Percentiles rank a stretch among this genome's conserved stretches.
Conservation (phyloP, 2,113 vertebrate genomes). For the Pelecanoides urinatrix region DNA sequence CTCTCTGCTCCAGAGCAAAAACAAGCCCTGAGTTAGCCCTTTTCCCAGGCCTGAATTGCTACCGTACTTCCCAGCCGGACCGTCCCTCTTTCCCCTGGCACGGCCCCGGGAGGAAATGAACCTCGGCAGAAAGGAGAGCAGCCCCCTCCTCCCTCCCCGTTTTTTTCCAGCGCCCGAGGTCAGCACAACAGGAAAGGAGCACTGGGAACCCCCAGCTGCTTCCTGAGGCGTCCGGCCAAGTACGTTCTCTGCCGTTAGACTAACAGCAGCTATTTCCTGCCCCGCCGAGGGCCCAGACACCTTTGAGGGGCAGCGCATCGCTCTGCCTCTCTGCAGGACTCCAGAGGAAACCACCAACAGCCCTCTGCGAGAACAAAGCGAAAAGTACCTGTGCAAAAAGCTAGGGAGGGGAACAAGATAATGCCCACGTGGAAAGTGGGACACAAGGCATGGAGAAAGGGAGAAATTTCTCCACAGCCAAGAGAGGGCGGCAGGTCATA, state of each 20-base stretch:
- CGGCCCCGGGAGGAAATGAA: not conserved
- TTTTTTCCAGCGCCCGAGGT: not conserved
- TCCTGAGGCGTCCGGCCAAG: not conserved
- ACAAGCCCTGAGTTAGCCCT: fast-evolving
- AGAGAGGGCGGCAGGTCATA: not conserved
- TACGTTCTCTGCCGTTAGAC: not conserved
- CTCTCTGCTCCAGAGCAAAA: not conserved
- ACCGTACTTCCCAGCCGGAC: not conserved
- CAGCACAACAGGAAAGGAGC: conserved; percentile 5
- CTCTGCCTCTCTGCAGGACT: not conserved
- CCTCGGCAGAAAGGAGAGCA: not conserved
- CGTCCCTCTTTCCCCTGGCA: not conserved
- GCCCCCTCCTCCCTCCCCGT: not conserved
- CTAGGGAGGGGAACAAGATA: not conserved
- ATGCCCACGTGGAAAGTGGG: fast-evolving
- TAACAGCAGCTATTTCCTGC: conserved; percentile 17
- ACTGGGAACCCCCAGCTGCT: conserved; percentile 38
- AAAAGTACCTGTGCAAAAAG: not conserved
- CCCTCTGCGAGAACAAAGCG: fast-evolving
- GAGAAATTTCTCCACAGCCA: not conserved
- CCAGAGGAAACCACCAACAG: not conserved
- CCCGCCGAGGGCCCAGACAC: not conserved
- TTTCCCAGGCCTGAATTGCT: not conserved
- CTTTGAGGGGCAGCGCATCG: fast-evolving
- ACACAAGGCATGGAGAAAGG: fast-evolving